Evolutionary conservation across 1,140 invertebrate species (phyloP), one percentile per base, ranked within the genome.

Genomic region (Conopomorpha cramerella): DNA sequence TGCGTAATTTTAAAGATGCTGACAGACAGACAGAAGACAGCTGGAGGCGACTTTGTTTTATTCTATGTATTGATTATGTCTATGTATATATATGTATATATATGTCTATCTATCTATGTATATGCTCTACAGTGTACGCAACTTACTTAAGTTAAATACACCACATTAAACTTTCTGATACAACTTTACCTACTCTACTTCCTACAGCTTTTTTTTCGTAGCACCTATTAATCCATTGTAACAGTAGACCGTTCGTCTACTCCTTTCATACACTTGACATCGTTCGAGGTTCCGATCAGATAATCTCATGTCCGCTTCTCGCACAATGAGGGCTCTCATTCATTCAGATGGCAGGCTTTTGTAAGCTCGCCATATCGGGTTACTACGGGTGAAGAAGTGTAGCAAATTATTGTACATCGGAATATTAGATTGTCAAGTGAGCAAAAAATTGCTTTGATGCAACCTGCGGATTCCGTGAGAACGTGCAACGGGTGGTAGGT

Each of bases 241-340:
- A 61, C 55, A 67, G 62, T 55, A 38, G 36, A 12, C 32, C 37
- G 18, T 31, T 45, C 48, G 38, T 65, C 65, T 56, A 72, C 67
- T 72, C 63, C 61, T 67, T 66, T 57, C 55, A 28, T 36, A 32
- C n/a, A 36, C 28, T 30, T 35, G 39, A 35, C 43, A 28, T 43
- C 46, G 42, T 51, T 50, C 51, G 55, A 49, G 67, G 51, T 73
- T 73, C 68, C 68, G 65, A 68, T 73, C 68, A 66, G 65, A 72
- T 70, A 70, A 59, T 53, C 55, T 39, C 45, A 53, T 51, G 55
- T 68, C 62, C 64, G 64, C 34, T 52, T 38, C 30, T n/a, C 16
- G 45, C 52, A 54, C 54, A 63, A 68, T 49, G 45, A 39, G 41
- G 49, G 52, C 49, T 49, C 39, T 55, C 48, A 50, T 52, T 23